These are phyloP conservation scores for Amazonetta brasiliensis DNA, from an alignment of 2,797 vertebrate genomes.

Conservation along the genomic window DNA sequence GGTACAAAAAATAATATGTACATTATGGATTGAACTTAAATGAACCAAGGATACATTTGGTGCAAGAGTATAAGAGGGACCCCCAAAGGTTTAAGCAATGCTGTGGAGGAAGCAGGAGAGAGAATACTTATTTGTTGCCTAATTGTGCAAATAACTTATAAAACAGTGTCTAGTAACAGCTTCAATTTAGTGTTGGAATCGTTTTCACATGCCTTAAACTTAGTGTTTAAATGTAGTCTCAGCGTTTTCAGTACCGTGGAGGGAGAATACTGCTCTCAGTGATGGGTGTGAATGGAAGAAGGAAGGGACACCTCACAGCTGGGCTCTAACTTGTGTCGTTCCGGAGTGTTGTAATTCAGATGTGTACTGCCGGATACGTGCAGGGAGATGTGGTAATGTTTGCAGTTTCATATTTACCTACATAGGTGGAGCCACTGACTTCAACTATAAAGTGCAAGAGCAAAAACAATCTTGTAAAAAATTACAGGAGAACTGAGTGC, in stretches of 20 bases:
- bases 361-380: rapidly evolving
- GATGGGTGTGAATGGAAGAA: neutral
- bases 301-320: neutral
- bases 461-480: neutral
- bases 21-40: neutral
- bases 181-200: neutral
- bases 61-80: neutral
- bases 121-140: neutral
- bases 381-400: neutral
- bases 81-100: neutral
- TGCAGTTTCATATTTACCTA: neutral
- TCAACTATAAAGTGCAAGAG: neutral
- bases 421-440: conserved; percentile 49
- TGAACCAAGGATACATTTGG: neutral
- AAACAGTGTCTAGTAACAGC: neutral
- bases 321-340: neutral
- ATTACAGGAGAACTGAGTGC: rapidly evolving
- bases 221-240: neutral
- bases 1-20: neutral
- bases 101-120: neutral
- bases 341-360: neutral
- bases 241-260: neutral
- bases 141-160: neutral
- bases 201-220: neutral
- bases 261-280: neutral